Evolutionary conservation across 92 coral and sea anemone genomes (phyloP), one percentile per base, ranked within the genome.

Genomic region (Scolanthus callimorphus): DNA sequence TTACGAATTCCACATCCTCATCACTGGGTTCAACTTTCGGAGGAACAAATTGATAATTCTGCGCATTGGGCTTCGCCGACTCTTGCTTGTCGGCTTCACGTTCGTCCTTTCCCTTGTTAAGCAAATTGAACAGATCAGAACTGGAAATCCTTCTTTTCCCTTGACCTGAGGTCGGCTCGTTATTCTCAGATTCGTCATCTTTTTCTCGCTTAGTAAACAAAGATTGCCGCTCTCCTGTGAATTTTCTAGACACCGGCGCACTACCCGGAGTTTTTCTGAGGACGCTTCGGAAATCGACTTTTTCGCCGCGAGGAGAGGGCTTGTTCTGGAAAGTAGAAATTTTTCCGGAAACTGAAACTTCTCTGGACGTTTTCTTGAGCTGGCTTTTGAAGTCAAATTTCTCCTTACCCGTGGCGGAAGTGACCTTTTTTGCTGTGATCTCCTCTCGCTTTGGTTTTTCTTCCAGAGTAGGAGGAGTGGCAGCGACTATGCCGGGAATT

Each of bases 351-450:
- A 49, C 46, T 0, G 65, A 45, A 9, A 55, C 29, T 44, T 67
- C 76, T 13, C 84, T 84, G 1, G 31, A 49, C 30, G 86, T 76
- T 57, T 78, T 78, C 63, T 83, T 83, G 13, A 88, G 69, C 25
- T 73, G 77, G 11, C 81, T 73, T 52, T 81, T 69, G 51, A 88
- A 88, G 55, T 88, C 90, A 23, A 85, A 66, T 49, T 88, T 90
- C 51, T 77, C 85, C 11, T 63, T 58, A 1, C 69, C 70, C 0
- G 79, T 19, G 0, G 61, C 23, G 23, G 52, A 6, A 21, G 52
- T 65, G 51, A 13, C 27, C 39, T 44, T 73, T 73, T 38, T 65
- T 63, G 2, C 74, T 22, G 49, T 52, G 70, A 62, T 60, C 65
- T 39, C 80, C 43, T 29, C 59, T 43, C 0, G 65, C 47, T 3